phyloP scores from a whole-genome alignment of 2,113 vertebrate genomes.

The Atractosteus spatula region DNA sequence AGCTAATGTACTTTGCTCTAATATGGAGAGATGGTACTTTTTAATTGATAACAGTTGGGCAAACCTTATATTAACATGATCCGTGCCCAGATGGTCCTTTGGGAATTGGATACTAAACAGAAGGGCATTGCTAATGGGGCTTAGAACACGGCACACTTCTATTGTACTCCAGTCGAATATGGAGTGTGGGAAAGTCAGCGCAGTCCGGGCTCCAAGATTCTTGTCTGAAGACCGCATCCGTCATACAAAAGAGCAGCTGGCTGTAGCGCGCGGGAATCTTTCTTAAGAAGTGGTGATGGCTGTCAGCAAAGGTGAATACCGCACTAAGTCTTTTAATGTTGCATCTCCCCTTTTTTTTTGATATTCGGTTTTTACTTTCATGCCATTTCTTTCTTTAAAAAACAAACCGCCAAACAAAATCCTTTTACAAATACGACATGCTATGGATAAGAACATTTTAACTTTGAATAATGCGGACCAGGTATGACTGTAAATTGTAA shows the following conservation, averaged over 20 bases:
- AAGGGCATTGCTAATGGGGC: slow-evolving; percentile 32
- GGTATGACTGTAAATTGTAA: too few species aligned
- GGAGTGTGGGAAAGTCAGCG: slow-evolving; percentile 51
- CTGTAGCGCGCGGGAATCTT: slow-evolving; percentile 42
- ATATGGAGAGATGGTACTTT: slow-evolving; percentile 7
- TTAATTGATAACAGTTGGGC: slow-evolving; percentile 15
- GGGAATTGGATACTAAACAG: slow-evolving; percentile 27
- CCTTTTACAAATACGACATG: not conserved
- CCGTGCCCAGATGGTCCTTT: slow-evolving; percentile 28
- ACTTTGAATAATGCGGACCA: too few species aligned
- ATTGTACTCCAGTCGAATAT: slow-evolving; percentile 36
- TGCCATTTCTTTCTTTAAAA: not conserved
- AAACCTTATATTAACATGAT: slow-evolving; percentile 21
- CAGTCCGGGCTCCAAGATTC: slow-evolving; percentile 43
- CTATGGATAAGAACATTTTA: too few species aligned
- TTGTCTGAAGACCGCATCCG: slow-evolving; percentile 31
- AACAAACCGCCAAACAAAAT: not conserved
- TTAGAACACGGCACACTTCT: slow-evolving; percentile 49
- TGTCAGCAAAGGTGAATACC: slow-evolving; percentile 18
- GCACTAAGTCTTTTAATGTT: not conserved
- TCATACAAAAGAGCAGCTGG: slow-evolving; percentile 46
- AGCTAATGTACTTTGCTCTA: not conserved
- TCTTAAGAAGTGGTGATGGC: slow-evolving; percentile 23
- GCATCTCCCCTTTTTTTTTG: not conserved
- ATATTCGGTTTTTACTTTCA: not conserved